Evolutionary conservation across 2,888 invertebrate genomes (phyloP), one percentile per base, ranked within the genome.

Genomic region (Ischnura elegans): DNA sequence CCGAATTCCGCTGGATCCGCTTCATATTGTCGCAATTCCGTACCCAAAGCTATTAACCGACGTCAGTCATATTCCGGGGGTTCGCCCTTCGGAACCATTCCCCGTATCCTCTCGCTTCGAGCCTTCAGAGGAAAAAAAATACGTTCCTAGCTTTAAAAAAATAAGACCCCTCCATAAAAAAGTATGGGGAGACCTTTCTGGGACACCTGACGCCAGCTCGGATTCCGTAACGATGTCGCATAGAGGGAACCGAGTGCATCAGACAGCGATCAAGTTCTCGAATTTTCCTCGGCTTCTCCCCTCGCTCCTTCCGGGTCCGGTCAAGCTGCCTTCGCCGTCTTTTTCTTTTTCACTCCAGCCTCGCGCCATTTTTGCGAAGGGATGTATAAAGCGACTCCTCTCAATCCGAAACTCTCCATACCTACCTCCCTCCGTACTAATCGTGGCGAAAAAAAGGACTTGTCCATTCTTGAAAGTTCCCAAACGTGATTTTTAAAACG

Each of bases 231-330:
- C 90, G 90, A 90, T 90, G 90, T 66, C 66, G 61, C 87, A 55
- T 51, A 10, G 36, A 42, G 87, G 51, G 55, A 61, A 25, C n/a
- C 66, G 90, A 90, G 90, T 90, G 90, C 43, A 16, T 42, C 43
- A 61, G 90, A 90, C 90, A 90, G 90, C 90, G 90, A 90, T 90
- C 90, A 87, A 87, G 87, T 87, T 87, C 55, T 87, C 87, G 36
- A 87, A 51, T 45, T 86, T n/a, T 10, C 76, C 36, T 16, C 36
- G 8, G 1, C 76, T 0, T 76, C 36, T 29, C 13, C 76, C 36
- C 36, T 13, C 36, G 2, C 2, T 36, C 76, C 1, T 76, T 76
- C 76, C 76, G 76, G n/a, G 16, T 25, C 25, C 76, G 25, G 21
- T 19, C 76, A 10, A n/a, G n/a, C 16, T 13, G 76, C 76, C 61